Evolutionary conservation across 1,140 invertebrate genomes (phyloP).

Genomic region (Pentalonia nigronervosa): DNA sequence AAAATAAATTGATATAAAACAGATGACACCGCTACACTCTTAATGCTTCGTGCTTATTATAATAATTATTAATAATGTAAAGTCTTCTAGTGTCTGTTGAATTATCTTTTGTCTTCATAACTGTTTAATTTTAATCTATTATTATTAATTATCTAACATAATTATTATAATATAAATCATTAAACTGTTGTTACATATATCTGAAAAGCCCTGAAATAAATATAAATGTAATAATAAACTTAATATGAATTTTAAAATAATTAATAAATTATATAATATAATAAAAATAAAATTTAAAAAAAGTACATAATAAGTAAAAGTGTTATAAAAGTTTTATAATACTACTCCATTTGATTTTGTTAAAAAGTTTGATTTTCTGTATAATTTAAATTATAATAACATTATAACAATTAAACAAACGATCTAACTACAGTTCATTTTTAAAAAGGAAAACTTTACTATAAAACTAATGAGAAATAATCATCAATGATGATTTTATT

Average conservation of each 20-base stretch:
- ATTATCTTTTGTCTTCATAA: not conserved
- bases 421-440: not conserved
- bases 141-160: not conserved
- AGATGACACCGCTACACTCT: not conserved
- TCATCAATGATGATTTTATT: not conserved
- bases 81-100: not conserved
- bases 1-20: not conserved
- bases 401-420: not conserved
- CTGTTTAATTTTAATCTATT: not conserved
- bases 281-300: not conserved
- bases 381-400: not conserved
- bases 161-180: not conserved
- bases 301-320: not conserved
- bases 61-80: not conserved
- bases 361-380: not conserved
- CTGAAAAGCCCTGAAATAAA: not conserved
- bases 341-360: not conserved
- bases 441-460: not conserved
- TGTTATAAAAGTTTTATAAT: constrained; percentile 4
- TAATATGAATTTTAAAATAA: not conserved
- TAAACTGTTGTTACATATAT: not conserved
- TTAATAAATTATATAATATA: not conserved
- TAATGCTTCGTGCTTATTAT: not conserved
- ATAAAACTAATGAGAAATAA: not conserved
- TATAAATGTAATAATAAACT: not conserved